Percentiles rank a stretch among this genome's conserved stretches.
phyloP scores from a whole-genome alignment of 2,888 invertebrate species.

The Chymomyza amoena region DNA sequence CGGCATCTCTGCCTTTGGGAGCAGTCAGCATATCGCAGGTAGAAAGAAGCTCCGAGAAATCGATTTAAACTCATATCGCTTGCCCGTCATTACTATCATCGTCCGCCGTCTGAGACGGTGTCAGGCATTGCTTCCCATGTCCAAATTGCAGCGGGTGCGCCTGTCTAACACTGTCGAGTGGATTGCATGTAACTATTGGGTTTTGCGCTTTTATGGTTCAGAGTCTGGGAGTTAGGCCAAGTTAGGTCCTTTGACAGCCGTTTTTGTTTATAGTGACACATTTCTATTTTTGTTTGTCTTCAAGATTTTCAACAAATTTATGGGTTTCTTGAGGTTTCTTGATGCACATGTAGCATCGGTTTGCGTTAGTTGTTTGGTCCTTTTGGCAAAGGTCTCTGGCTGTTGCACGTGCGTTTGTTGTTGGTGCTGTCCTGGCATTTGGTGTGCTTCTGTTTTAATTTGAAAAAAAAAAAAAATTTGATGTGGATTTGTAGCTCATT shows the following conservation, averaged over 20 bases:
- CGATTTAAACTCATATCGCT: slow-evolving; percentile 31
- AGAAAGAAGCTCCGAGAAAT: slow-evolving; percentile 33
- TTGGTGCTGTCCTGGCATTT: slow-evolving; percentile 30
- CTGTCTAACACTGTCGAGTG: slow-evolving; percentile 35
- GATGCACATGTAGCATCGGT: slow-evolving; percentile 28
- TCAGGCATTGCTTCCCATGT: slow-evolving; percentile 27
- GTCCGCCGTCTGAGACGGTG: slow-evolving; percentile 22
- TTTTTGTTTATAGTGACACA: slow-evolving; percentile 64
- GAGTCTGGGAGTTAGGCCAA: slow-evolving; percentile 10
- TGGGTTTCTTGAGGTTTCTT: slow-evolving; percentile 56
- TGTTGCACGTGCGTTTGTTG: neutral
- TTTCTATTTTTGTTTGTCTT: slow-evolving; percentile 44
- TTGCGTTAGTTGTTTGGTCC: slow-evolving; percentile 7
- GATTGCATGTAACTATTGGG: slow-evolving; percentile 40
- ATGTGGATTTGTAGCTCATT: slow-evolving; percentile 44
- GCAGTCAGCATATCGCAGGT: slow-evolving; percentile 14
- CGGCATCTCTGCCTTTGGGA: neutral
- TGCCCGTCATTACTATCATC: slow-evolving; percentile 1
- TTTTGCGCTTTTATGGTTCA: slow-evolving; percentile 46
- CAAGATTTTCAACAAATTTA: slow-evolving; percentile 43
- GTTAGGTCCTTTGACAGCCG: slow-evolving; percentile 10
- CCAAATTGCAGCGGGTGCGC: slow-evolving; percentile 34
- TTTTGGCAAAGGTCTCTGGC: neutral
- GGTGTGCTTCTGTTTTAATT: slow-evolving; percentile 64
- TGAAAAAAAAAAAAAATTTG: slow-evolving; percentile 34